phyloP scores from a whole-genome alignment of 2,113 vertebrate species.

The Pao palembangensis region DNA sequence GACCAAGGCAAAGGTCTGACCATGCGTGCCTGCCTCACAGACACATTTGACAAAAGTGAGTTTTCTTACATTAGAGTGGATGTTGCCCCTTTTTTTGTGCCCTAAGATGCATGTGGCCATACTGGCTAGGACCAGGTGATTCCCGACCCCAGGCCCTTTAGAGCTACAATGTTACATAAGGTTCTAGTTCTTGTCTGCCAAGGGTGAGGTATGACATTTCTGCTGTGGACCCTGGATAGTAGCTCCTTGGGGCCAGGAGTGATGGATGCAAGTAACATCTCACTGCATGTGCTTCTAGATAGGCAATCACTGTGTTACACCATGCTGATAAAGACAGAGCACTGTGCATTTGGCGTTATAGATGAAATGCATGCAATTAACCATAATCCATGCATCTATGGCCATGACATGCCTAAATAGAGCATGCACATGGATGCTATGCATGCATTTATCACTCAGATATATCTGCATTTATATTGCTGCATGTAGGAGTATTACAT shows the following conservation, averaged over 20 bases:
- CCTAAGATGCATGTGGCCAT: conserved; percentile 64
- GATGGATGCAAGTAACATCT: conserved; percentile 45
- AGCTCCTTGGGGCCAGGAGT: conserved; percentile 67
- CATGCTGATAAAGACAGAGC: conserved; percentile 6
- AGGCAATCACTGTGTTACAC: conserved; percentile 13
- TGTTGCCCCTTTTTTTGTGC: conserved; percentile 45
- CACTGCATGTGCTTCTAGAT: conserved; percentile 62
- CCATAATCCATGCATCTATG: conserved; percentile 29
- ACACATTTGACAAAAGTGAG: conserved; percentile 83
- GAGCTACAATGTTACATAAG: conserved; percentile 48
- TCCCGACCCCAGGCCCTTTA: conserved; percentile 53
- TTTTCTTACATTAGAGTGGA: conserved; percentile 64
- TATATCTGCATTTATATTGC: not conserved
- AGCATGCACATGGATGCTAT: conserved; percentile 45
- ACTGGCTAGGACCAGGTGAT: conserved; percentile 32
- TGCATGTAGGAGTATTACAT: conserved; percentile 49
- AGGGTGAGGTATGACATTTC: conserved; percentile 12
- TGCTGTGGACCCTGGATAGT: conserved; percentile 42
- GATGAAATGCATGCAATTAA: conserved; percentile 32
- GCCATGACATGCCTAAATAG: conserved; percentile 34
- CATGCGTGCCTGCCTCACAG: conserved; percentile 72
- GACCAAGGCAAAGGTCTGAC: conserved; percentile 68
- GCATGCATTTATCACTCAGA: conserved; percentile 30
- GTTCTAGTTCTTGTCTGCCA: conserved; percentile 35
- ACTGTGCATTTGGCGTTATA: not conserved